Evolutionary conservation across 64 coral and sea anemone genomes (phyloP), one percentile per base, ranked within the genome.

Genomic region (Acropora tenuis): DNA sequence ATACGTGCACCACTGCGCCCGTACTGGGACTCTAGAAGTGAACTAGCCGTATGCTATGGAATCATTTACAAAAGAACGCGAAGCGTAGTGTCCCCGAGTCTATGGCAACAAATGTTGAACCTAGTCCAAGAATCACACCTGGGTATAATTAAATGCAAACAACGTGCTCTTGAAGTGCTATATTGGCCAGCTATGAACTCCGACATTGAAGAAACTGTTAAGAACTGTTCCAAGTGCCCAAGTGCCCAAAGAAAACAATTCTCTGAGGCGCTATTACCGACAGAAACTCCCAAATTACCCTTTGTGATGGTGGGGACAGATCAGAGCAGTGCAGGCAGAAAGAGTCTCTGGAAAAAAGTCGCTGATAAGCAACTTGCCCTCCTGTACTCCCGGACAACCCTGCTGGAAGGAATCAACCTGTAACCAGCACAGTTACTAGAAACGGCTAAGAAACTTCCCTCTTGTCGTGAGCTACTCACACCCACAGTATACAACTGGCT

Each of bases 1-100:
- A 71, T 55, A 55, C 52, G 4, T 55, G 52, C 52, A 5, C 9
- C 9, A 9, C 52, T 55, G 52, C 52, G 9, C 47, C 85, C 68
- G 47, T 87, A 57, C 55, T 87, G 47, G 85, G 46, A 75, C 69
- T 75, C 69, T 10, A 75, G 85, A 87, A 57, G 69, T 75, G 85
- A 87, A 87, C 59, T 92, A 69, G 68, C 20, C 59, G 47, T 83
- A 75, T 41, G 80, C 44, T 79, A 91, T 50, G 66, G 67, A 82
- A 10, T 87, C 47, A 78, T 87, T 76, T 92, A 86, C 73, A 92
- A 47, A 77, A 73, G 90, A 47, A 92, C 85, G 90, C 82, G 69
- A 65, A 77, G 76, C 19, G 72, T 87, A 52, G 78, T 92, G 45
- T 82, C 82, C 10, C 82, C 82, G 3, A 79, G 57, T 57, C 82